Percentiles rank a stretch among this genome's conserved stretches.
Evolutionary conservation across 64 coral and sea anemone genomes (phyloP).

Genomic region (Orbicella faveolata): DNA sequence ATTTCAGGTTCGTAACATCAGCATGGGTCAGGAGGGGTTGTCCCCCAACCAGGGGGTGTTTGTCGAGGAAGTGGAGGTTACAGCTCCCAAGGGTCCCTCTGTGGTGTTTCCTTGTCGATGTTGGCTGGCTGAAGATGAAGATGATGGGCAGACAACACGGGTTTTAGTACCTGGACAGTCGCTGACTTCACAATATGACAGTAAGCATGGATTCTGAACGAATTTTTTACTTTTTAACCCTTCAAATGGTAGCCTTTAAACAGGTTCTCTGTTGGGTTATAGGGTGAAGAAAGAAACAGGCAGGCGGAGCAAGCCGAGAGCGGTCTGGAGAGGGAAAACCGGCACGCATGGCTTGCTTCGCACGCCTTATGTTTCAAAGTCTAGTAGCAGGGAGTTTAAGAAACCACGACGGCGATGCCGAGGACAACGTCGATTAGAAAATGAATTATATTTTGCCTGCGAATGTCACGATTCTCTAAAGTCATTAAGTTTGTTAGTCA

Average conservation of each 20-base stretch:
- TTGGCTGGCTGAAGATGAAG: conserved; percentile 95
- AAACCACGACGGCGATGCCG: no score
- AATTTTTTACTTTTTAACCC: background rate
- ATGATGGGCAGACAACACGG: conserved; percentile 84
- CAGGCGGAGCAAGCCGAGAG: no score
- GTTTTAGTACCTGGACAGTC: conserved; percentile 71
- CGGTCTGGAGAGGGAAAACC: no score
- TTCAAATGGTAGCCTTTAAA: background rate
- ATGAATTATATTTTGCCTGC: no score
- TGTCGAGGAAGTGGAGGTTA: conserved; percentile 79
- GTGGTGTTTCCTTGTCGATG: conserved; percentile 85
- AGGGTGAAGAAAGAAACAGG: no score
- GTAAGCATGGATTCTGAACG: conserved; percentile 61
- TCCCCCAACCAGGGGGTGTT: conserved; percentile 75
- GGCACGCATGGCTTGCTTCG: no score
- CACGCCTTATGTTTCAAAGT: no score
- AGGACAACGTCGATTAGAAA: no score
- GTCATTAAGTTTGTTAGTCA: no score
- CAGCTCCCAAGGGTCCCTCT: conserved; percentile 60
- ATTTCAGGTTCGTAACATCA: conserved; percentile 30
- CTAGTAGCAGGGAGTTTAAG: no score
- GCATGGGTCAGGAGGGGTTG: conserved; percentile 1
- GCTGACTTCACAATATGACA: conserved; percentile 71
- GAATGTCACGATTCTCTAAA: no score
- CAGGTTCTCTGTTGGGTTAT: no score